A percentile compares a stretch with the other conserved stretches of the same genome.
Conservation (phyloP, 1,140 invertebrate species). For the Sinonovacula constricta region DNA sequence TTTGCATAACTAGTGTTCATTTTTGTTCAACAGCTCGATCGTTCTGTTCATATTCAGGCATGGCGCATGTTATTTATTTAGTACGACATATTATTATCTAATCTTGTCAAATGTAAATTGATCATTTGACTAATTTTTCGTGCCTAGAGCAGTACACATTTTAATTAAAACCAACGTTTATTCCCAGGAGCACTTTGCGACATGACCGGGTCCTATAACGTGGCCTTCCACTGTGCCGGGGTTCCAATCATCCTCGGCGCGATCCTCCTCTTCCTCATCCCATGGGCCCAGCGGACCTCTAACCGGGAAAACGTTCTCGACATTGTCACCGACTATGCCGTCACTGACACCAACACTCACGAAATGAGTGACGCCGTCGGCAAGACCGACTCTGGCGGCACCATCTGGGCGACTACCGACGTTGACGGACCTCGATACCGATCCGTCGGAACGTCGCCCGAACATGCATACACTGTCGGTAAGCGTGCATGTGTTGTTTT, state of each 20-base stretch:
- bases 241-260: slow-evolving; percentile 90
- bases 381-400: slow-evolving; percentile 1
- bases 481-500: background rate
- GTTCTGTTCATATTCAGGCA: too few relatives aligned
- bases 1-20: too few relatives aligned
- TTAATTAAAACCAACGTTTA: too few relatives aligned
- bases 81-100: too few relatives aligned
- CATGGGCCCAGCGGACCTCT: slow-evolving; percentile 71
- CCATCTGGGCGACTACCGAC: background rate
- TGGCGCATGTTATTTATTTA: too few relatives aligned
- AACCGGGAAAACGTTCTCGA: background rate
- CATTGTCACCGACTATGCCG: background rate
- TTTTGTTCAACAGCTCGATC: too few relatives aligned
- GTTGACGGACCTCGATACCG: background rate
- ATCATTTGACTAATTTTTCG: too few relatives aligned
- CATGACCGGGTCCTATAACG: slow-evolving; percentile 82
- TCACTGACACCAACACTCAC: background rate
- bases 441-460: background rate
- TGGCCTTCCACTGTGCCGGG: slow-evolving; percentile 90
- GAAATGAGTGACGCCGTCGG: background rate
- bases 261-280: slow-evolving; percentile 85
- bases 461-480: background rate
- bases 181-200: slow-evolving; percentile 82
- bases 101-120: too few relatives aligned
- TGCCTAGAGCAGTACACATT: too few relatives aligned